Percentiles rank a stretch among this genome's conserved stretches.
phyloP scores from a whole-genome alignment of 2,113 vertebrate genomes.

The Triplophysa dalaica region DNA sequence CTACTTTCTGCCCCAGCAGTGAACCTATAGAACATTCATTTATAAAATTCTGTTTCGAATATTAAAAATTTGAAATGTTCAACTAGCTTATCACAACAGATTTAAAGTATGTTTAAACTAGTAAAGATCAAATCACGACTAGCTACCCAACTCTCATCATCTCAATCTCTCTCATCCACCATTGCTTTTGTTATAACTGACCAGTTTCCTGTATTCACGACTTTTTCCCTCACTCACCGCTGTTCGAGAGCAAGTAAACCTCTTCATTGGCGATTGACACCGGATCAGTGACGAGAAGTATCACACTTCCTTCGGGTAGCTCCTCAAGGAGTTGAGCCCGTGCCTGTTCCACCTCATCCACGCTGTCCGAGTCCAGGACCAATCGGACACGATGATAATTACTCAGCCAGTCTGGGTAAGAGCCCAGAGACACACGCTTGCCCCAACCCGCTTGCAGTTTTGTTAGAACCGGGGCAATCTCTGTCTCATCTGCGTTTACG shows the following conservation, averaged over 20 bases:
- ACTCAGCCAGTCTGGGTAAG: conserved; percentile 91
- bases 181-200: too few species aligned
- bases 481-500: conserved; percentile 79
- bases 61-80: background rate
- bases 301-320: conserved; percentile 76
- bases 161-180: background rate
- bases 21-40: conserved; percentile 71
- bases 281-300: conserved; percentile 75
- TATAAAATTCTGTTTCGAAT: background rate
- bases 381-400: conserved; percentile 91
- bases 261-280: conserved; percentile 74
- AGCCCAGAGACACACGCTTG: conserved; percentile 78
- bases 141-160: background rate
- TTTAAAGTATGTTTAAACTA: background rate
- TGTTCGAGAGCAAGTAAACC: conserved; percentile 83
- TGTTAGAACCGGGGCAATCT: conserved; percentile 74
- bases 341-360: conserved; percentile 76
- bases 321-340: conserved; percentile 73
- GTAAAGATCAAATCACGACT: background rate
- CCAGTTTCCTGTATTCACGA: background rate
- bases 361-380: conserved; percentile 84
- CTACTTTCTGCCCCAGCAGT: conserved; percentile 82
- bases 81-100: background rate
- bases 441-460: conserved; percentile 74
- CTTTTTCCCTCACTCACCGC: conserved; percentile 71